A percentile compares a stretch with the other conserved stretches of the same genome.
phyloP scores from a whole-genome alignment of 2,797 vertebrate genomes.

The Sparus aurata region DNA sequence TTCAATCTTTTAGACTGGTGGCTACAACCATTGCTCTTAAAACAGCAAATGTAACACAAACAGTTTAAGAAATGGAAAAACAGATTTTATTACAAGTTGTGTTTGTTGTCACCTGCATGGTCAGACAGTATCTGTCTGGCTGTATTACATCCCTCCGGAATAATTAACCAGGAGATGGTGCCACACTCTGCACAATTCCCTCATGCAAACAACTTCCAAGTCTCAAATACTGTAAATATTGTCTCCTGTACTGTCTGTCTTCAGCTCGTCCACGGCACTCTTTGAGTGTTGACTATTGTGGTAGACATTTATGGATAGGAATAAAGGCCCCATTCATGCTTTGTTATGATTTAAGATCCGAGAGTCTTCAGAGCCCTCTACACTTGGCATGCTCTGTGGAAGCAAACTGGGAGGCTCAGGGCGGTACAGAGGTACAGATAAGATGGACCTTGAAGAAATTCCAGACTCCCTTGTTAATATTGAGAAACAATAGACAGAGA shows the following conservation, averaged over 20 bases:
- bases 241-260: not conserved
- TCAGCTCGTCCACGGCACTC: not conserved
- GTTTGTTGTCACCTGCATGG: not conserved
- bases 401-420: too few species aligned
- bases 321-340: too few species aligned
- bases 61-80: not conserved
- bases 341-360: too few species aligned
- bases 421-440: too few species aligned
- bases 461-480: too few species aligned
- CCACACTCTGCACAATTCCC: conserved; percentile 26
- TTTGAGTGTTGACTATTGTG: not conserved
- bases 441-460: too few species aligned
- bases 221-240: conserved; percentile 9
- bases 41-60: not conserved
- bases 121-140: not conserved
- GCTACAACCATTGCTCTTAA: not conserved
- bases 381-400: too few species aligned
- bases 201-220: not conserved
- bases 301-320: too few species aligned
- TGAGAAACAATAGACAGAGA: too few species aligned
- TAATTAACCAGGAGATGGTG: conserved; percentile 32
- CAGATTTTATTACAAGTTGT: not conserved
- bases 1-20: not conserved
- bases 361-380: too few species aligned
- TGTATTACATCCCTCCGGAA: conserved; percentile 24